These are phyloP conservation scores for Epinotia brunnichana DNA, from an alignment of 2,888 invertebrate species.

Conservation along the genomic window DNA sequence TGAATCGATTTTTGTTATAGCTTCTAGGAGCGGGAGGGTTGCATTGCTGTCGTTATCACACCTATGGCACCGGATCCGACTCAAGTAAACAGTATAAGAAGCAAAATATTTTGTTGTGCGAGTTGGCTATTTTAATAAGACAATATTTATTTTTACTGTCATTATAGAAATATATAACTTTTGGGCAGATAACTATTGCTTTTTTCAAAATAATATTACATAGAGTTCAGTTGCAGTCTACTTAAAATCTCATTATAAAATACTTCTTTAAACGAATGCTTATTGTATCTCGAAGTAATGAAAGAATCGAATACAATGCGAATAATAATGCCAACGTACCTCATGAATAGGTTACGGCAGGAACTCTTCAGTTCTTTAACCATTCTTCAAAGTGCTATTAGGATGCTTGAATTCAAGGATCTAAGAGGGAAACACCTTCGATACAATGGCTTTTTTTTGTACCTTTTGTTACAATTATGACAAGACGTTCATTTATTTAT, in stretches of 20 bases:
- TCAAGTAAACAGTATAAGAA: too few relatives aligned
- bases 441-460: neutral
- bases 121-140: too few relatives aligned
- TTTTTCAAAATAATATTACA: neutral
- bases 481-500: too few relatives aligned
- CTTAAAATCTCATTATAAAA: neutral
- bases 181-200: neutral
- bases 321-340: neutral
- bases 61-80: too few relatives aligned
- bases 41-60: too few relatives aligned
- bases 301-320: slow-evolving; percentile 3
- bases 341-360: neutral
- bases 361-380: neutral
- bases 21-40: too few relatives aligned
- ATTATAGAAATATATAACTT: too few relatives aligned
- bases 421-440: neutral
- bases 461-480: neutral
- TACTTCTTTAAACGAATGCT: neutral
- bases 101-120: too few relatives aligned
- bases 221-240: neutral
- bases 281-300: neutral
- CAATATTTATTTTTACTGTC: too few relatives aligned
- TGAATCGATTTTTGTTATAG: too few relatives aligned
- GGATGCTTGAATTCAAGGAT: neutral
- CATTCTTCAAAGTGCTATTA: slow-evolving; percentile 5